These are phyloP conservation scores for Cenopis cana DNA, from an alignment of 2,888 invertebrate species.

Conservation along the genomic window DNA sequence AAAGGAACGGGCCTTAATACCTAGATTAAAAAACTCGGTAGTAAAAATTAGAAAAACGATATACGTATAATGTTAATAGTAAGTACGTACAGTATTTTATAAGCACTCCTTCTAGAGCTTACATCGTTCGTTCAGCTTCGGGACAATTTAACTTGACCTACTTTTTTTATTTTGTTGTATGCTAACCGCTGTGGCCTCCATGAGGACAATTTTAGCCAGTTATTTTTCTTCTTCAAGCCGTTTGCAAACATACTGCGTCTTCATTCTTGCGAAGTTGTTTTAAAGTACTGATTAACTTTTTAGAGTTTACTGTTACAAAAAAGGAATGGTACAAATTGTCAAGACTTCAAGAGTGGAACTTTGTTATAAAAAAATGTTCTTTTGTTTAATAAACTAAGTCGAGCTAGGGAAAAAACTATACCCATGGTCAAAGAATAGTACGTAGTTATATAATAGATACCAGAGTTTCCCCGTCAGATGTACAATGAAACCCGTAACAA, in stretches of 20 bases:
- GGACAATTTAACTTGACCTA: constrained; percentile 32
- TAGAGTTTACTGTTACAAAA: not conserved
- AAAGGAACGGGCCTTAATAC: too few species aligned
- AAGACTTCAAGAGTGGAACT: too few species aligned
- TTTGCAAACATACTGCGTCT: not conserved
- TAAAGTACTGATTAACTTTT: not conserved
- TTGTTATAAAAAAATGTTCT: too few species aligned
- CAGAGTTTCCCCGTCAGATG: too few species aligned
- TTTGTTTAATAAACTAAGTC: too few species aligned
- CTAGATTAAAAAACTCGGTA: not conserved
- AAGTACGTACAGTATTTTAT: constrained; percentile 5
- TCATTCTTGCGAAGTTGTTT: not conserved
- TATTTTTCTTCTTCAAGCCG: constrained; percentile 1
- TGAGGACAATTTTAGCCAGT: constrained; percentile 10
- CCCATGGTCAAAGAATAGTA: too few species aligned
- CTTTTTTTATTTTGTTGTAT: constrained; percentile 19
- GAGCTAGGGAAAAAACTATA: too few species aligned
- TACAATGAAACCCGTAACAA: too few species aligned
- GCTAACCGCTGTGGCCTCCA: constrained; percentile 10
- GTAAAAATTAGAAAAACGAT: not conserved
- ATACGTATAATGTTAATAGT: not conserved
- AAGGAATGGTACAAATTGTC: not conserved
- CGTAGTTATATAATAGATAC: too few species aligned
- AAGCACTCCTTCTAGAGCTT: constrained; percentile 5
- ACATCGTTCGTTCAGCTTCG: not conserved